Evolutionary conservation across 2,888 invertebrate species (phyloP), one percentile per base, ranked within the genome.

Genomic region (Muschampia plurimacula): DNA sequence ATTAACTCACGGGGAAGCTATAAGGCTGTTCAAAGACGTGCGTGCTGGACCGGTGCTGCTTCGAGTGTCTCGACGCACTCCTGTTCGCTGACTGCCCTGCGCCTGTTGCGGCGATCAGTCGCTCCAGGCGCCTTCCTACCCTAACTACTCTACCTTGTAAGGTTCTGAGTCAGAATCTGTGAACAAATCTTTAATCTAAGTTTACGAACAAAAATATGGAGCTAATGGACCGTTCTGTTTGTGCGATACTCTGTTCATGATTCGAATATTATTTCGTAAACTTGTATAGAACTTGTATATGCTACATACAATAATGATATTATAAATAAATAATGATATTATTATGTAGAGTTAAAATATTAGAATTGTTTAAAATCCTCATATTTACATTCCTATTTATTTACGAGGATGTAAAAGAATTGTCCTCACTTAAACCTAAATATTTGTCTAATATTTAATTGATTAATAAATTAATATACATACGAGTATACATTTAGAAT

Each of bases 21-120:
- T 97, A 79, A 95, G 96, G 76, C 95, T 97, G 78, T 97, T 97
- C 90, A 97, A 97, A 83, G 96, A 96, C 83, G 97, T 97, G 65
- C 96, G 96, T 83, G 95, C 96, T 2, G 97, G 97, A 0, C 96
- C 96, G 72, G 96, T 98, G 66, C 95, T 97, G 70, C 95, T 98
- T 71, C 96, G 96, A 73, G 96, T 97, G 63, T 96, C 96, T n/a
- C 93, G 97, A 32, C 84, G 93, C 0, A 83, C 92, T 0, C 88
- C 90, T 0, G 84, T 86, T 22, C 92, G 93, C 89, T 94, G 93
- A 94, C 93, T 94, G 84, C 93, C 91, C 77, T 94, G 93, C 92
- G 93, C 93, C 93, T 93, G 93, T 84, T 93, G 92, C 84, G 84
- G 85, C 74, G 85, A 88, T 57, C 74, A 79, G 76, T 83, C 86